Base-by-base conservation (phyloP, 2,888 invertebrate species). In the Branchipolynoe longqiensis region DNA sequence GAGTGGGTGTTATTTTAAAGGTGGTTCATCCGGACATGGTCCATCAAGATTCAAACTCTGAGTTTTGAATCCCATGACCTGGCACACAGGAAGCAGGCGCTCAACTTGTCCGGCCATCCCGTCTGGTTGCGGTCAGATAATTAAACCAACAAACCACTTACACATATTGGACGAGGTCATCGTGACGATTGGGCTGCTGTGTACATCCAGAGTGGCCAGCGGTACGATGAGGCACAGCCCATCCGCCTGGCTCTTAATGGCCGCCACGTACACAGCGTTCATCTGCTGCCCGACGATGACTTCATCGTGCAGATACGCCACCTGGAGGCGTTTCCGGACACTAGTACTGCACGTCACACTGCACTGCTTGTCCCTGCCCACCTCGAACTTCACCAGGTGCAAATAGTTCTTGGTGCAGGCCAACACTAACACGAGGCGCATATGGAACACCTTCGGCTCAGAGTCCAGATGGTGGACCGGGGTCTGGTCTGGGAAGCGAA, bases 331-430 rank as follows among this genome's bases (percentile, higher is more conserved):
- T 28, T 78, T 78, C 14, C 54, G 25, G 18, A 78, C 3, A 25
- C 48, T 48, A 25, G 78, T 48, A 12, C 48, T 28, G 25, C 41
- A 31, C 14, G 40, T 40, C 28, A 54, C 54, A 41, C 48, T 25
- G 78, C 78, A 78, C 48, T 78, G 78, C 54, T 78, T 78, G 78
- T 78, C 48, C 0, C 78, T 41, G n/a, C 78, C 78, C 41, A 78
- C 78, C 54, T 78, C 78, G 28, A 48, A 78, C 78, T 48, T 78
- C 25, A 78, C 78, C 54, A 78, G 22, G 28, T 78, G 48, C 1
- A 78, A n/a, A 18, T 28, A 25, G 54, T 78, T 41, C 8, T n/a
- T 54, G 1, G 41, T 25, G 18, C 78, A 78, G 48, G 54, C 78
- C 78, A 78, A 33, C 4, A 28, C 78, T 25, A 48, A 31, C 1